phyloP scores from a whole-genome alignment of 2,797 vertebrate genomes.

The Tinamus major region DNA sequence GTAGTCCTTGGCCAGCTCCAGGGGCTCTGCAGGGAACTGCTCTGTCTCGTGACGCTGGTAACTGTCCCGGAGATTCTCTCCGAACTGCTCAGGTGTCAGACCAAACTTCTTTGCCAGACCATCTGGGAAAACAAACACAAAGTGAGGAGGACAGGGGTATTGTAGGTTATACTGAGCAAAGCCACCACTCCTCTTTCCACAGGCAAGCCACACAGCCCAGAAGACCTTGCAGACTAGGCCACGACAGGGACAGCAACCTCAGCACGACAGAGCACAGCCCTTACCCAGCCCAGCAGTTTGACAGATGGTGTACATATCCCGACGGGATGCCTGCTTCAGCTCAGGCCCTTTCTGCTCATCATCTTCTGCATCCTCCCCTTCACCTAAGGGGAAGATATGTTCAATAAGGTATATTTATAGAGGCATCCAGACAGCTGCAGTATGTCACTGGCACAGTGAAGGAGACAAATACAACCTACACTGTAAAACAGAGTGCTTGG shows the following conservation, averaged over 20 bases:
- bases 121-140: slow-evolving; percentile 77
- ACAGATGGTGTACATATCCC: slow-evolving; percentile 99
- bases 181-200: not conserved
- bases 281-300: slow-evolving; percentile 94
- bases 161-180: not conserved
- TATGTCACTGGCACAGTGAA: not conserved
- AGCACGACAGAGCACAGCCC: not conserved
- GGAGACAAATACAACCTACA: not conserved
- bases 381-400: slow-evolving; percentile 75
- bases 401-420: not conserved
- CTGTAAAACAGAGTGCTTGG: not conserved
- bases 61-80: slow-evolving; percentile 97
- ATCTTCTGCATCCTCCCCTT: slow-evolving; percentile 87
- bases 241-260: not conserved
- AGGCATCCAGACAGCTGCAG: not conserved
- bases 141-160: rapidly evolving
- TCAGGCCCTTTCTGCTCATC: slow-evolving; percentile 95
- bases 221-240: not conserved
- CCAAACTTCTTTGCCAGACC: slow-evolving; percentile 98
- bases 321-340: slow-evolving; percentile 95
- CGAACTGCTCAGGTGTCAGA: slow-evolving; percentile 97
- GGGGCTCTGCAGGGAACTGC: slow-evolving; percentile 97
- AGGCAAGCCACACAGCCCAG: not conserved
- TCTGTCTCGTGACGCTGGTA: slow-evolving; percentile 98
- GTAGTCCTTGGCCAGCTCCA: slow-evolving; percentile 97